Conservation (phyloP, 2,888 invertebrate genomes). For the Diadromus collaris region DNA sequence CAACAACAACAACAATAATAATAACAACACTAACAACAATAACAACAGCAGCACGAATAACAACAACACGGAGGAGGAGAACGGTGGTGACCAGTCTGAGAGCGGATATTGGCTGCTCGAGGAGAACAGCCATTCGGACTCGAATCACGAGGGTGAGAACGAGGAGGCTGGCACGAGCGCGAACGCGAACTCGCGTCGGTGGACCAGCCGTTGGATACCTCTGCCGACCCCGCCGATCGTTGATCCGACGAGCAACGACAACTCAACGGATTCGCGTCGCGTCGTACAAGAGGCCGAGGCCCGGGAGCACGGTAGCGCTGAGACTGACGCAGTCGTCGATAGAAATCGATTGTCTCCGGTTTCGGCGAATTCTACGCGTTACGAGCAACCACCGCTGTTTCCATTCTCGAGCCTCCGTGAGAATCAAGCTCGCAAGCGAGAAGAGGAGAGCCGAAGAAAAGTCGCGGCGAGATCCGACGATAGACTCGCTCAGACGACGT, state of each 20-base stretch:
- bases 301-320: neutral
- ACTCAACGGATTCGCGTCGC: neutral
- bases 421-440: slow-evolving; percentile 61
- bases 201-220: slow-evolving; percentile 76
- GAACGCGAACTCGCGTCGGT: slow-evolving; percentile 64
- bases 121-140: slow-evolving; percentile 76
- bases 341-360: slow-evolving; percentile 70
- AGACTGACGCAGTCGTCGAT: slow-evolving; percentile 50
- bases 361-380: slow-evolving; percentile 69
- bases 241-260: slow-evolving; percentile 52
- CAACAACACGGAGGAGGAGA: slow-evolving; percentile 61
- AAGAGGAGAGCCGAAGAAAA: slow-evolving; percentile 35
- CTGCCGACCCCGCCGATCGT: slow-evolving; percentile 64
- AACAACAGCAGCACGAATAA: slow-evolving; percentile 32
- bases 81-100: slow-evolving; percentile 71
- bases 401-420: slow-evolving; percentile 73
- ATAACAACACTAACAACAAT: too few relatives aligned
- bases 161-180: slow-evolving; percentile 59
- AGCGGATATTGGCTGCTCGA: slow-evolving; percentile 76
- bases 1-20: too few relatives aligned
- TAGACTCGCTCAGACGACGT: neutral
- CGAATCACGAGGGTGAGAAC: slow-evolving; percentile 72
- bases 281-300: neutral
- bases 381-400: slow-evolving; percentile 73
- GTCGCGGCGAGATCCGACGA: neutral